phyloP scores from a whole-genome alignment of 2,113 vertebrate species.

The Microcebus ravelobensis region DNA sequence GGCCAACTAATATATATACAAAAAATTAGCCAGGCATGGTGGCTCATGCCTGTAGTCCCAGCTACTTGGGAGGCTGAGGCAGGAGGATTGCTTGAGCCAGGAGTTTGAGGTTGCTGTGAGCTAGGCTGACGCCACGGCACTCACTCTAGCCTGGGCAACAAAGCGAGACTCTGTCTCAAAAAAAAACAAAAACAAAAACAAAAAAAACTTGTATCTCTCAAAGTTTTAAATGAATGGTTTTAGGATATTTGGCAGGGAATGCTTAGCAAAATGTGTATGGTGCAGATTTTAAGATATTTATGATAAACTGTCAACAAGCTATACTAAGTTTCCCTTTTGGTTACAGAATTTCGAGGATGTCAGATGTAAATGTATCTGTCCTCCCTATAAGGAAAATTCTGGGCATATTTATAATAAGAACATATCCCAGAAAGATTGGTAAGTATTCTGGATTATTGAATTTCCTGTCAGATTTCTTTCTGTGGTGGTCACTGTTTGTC shows the following conservation, averaged over 20 bases:
- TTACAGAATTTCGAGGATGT: conserved; percentile 95
- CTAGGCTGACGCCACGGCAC: no score
- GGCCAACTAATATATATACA: no score
- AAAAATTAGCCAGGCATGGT: no score
- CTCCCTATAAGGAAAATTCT: conserved; percentile 94
- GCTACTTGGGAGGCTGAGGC: no score
- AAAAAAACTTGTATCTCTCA: neutral
- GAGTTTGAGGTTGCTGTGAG: no score
- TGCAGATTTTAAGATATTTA: neutral
- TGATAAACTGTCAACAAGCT: neutral
- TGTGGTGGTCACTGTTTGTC: neutral
- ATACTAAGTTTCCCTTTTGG: conserved; percentile 63
- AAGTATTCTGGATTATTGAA: conserved; percentile 74
- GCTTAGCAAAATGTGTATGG: conserved; percentile 15
- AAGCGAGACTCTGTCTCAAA: no score
- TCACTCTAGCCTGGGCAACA: no score
- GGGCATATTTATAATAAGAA: conserved; percentile 98
- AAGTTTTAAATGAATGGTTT: conserved; percentile 44
- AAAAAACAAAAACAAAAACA: no score
- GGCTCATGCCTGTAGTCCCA: no score
- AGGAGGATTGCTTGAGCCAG: no score
- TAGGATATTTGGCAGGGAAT: conserved; percentile 7
- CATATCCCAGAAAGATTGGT: conserved; percentile 99
- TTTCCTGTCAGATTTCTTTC: conserved; percentile 38
- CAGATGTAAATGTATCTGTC: conserved; percentile 98